Evolutionary conservation across 2,797 vertebrate genomes (phyloP).

Genomic region (Mus spretus): DNA sequence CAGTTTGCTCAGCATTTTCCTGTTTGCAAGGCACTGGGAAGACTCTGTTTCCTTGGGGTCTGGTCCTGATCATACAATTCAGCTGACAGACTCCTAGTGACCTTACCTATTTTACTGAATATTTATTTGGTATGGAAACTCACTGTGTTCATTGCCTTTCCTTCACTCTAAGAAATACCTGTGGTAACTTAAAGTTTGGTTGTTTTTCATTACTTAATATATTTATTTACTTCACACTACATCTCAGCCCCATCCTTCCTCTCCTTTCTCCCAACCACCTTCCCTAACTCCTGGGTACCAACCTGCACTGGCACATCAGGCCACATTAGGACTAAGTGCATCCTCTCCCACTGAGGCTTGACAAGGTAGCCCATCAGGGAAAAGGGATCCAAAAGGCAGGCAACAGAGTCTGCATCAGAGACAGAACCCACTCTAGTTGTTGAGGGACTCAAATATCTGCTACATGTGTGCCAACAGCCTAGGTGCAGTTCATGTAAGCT

Average conservation of each 20-base stretch:
- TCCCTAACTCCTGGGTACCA: background rate
- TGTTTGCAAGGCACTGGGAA: background rate
- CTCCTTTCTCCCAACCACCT: background rate
- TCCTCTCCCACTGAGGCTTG: background rate
- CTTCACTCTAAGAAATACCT: background rate
- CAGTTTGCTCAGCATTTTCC: background rate
- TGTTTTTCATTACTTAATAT: background rate
- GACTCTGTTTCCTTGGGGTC: background rate
- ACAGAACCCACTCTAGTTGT: background rate
- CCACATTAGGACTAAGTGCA: background rate
- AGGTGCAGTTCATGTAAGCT: background rate
- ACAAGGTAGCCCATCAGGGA: background rate
- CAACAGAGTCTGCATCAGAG: background rate
- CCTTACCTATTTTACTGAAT: background rate
- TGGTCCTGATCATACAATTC: accelerated
- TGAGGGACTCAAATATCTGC: background rate
- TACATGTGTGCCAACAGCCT: background rate
- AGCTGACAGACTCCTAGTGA: background rate
- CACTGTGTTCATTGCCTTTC: background rate
- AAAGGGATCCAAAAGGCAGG: background rate
- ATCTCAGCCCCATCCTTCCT: background rate
- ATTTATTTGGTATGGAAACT: background rate
- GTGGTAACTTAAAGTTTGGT: background rate
- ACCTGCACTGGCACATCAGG: background rate
- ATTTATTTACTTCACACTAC: background rate